These are phyloP conservation scores for Ciconia nigra DNA, from an alignment of 2,797 vertebrate species.

Conservation along the genomic window DNA sequence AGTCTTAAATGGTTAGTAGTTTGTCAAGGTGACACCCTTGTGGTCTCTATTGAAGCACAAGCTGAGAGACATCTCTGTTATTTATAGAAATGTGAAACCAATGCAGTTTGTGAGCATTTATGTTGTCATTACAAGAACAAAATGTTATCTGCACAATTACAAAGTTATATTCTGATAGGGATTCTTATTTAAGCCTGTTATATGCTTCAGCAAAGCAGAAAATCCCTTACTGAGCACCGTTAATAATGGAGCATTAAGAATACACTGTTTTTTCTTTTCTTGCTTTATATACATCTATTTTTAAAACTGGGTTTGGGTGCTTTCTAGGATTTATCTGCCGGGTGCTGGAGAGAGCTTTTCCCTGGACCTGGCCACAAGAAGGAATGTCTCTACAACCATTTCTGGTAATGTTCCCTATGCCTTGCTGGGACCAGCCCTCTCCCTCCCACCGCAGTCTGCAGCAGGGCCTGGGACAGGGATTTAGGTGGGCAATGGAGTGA, in stretches of 20 bases:
- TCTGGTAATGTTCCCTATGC: background rate
- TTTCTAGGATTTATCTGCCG: background rate
- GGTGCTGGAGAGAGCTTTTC: background rate
- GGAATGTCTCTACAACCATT: background rate
- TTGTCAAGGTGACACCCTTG: background rate
- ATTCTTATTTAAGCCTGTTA: slow-evolving; percentile 48
- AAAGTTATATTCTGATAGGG: slow-evolving; percentile 2
- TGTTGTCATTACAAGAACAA: background rate
- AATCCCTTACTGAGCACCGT: slow-evolving; percentile 47
- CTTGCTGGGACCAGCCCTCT: background rate
- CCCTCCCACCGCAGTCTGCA: background rate
- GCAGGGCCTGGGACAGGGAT: background rate
- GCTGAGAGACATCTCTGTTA: background rate
- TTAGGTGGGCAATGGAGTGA: background rate
- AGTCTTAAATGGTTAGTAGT: background rate
- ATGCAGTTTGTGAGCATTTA: background rate
- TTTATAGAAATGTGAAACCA: background rate
- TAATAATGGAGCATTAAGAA: slow-evolving; percentile 53
- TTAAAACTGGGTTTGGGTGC: background rate
- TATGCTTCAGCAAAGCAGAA: slow-evolving; percentile 56
- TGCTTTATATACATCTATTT: slow-evolving; percentile 2
- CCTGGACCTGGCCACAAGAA: background rate
- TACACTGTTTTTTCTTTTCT: slow-evolving; percentile 26
- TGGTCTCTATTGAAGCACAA: background rate
- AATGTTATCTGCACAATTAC: slow-evolving; percentile 25